Evolutionary conservation across 2,888 invertebrate species (phyloP).

Genomic region (Carabus problematicus): DNA sequence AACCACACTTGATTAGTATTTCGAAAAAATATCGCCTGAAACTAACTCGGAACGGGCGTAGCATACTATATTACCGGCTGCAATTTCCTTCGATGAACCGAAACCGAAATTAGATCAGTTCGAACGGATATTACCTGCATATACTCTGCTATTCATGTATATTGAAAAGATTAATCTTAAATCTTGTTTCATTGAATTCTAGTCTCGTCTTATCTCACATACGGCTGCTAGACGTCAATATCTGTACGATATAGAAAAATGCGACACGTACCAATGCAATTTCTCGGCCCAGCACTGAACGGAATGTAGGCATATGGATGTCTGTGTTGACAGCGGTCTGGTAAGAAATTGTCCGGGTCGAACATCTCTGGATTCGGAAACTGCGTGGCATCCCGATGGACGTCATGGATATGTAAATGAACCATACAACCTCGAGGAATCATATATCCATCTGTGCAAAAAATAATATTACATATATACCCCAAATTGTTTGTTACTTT

Average conservation of each 20-base stretch:
- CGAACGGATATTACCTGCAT: no score
- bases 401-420: constrained; percentile 50
- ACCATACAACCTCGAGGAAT: constrained; percentile 50
- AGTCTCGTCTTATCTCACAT: background rate
- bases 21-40: no score
- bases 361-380: constrained; percentile 52
- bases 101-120: no score
- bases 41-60: no score
- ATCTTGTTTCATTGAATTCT: background rate
- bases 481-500: no score
- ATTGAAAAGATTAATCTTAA: no score
- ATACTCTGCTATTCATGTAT: no score
- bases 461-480: no score
- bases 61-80: no score
- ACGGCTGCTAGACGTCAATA: background rate
- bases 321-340: constrained; percentile 49
- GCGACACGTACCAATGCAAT: constrained; percentile 51
- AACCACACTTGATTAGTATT: no score
- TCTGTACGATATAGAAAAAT: background rate
- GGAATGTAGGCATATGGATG: constrained; percentile 53
- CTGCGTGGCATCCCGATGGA: constrained; percentile 55
- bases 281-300: constrained; percentile 53
- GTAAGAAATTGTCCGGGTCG: constrained; percentile 52
- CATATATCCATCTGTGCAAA: constrained; percentile 49
- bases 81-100: no score